Evolutionary conservation across 35 echinoderm and acorn worm genomes (phyloP).

Genomic region (Anneissia japonica): DNA sequence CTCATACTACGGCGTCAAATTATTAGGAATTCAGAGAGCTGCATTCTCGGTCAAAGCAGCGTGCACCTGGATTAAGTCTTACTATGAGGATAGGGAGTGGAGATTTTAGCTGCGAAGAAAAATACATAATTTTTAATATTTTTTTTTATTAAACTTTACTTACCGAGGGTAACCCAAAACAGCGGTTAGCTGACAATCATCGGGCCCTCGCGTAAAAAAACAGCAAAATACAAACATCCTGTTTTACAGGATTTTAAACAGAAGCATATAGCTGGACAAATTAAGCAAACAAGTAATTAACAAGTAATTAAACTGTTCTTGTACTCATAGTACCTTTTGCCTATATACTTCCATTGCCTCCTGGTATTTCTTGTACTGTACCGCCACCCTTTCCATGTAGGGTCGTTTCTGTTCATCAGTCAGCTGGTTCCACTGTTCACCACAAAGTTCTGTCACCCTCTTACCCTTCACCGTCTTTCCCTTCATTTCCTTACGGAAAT

Average conservation of each 20-base stretch:
- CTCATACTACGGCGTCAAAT: too few relatives aligned
- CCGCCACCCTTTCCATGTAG: constrained; percentile 81
- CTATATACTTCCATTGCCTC: constrained; percentile 80
- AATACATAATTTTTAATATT: too few relatives aligned
- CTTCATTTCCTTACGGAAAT: constrained; percentile 88
- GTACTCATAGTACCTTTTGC: constrained; percentile 82
- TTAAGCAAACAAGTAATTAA: background rate
- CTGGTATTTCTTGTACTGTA: constrained; percentile 87
- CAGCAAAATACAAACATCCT: background rate
- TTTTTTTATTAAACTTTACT: background rate
- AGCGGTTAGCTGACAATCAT: background rate
- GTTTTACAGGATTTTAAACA: background rate
- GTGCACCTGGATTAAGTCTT: too few relatives aligned
- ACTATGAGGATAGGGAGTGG: too few relatives aligned
- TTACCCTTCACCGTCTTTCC: constrained; percentile 74
- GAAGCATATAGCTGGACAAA: background rate
- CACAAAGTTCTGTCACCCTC: constrained; percentile 80
- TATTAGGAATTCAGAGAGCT: too few relatives aligned
- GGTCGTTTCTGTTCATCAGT: constrained; percentile 94
- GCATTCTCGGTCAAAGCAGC: too few relatives aligned
- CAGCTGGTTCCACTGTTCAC: constrained; percentile 93
- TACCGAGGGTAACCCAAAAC: background rate
- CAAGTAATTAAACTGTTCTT: too few relatives aligned
- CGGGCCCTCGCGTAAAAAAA: background rate
- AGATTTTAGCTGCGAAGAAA: too few relatives aligned